phyloP scores from a whole-genome alignment of 2,797 vertebrate species.

The Crocidura indochinensis region DNA sequence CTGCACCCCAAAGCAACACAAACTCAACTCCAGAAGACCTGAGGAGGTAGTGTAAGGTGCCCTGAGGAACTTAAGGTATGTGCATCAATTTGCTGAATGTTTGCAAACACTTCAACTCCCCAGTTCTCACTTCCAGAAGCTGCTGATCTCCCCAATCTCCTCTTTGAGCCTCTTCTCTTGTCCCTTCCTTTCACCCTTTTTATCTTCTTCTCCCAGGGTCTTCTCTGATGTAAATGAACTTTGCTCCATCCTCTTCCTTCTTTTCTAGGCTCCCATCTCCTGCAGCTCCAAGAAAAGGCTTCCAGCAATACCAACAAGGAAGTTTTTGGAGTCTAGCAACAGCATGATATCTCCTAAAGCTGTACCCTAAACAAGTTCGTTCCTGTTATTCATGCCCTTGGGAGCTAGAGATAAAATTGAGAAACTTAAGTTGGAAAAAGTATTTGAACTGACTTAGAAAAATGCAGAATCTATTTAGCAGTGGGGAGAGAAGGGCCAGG shows the following conservation, averaged over 20 bases:
- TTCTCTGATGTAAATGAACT: neutral
- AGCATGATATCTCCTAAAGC: neutral
- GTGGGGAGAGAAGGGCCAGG: neutral
- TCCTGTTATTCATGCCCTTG: neutral
- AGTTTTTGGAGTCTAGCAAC: neutral
- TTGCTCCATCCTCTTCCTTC: neutral
- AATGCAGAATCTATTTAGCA: neutral
- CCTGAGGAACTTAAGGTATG: no score
- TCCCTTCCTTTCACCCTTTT: no score
- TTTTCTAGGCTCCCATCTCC: no score
- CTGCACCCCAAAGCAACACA: no score
- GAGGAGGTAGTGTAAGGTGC: no score
- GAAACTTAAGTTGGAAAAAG: neutral
- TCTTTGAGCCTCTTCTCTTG: neutral
- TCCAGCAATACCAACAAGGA: neutral
- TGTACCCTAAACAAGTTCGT: neutral
- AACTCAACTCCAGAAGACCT: no score
- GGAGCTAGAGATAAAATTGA: constrained; percentile 2
- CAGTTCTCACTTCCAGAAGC: neutral
- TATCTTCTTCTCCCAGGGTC: neutral
- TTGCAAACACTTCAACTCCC: neutral
- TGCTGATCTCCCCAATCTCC: neutral
- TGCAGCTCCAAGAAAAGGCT: neutral
- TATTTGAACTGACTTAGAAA: neutral
- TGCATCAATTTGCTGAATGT: no score